Conservation (phyloP, 2,797 vertebrate species). For the Myiotriccus ornatus region DNA sequence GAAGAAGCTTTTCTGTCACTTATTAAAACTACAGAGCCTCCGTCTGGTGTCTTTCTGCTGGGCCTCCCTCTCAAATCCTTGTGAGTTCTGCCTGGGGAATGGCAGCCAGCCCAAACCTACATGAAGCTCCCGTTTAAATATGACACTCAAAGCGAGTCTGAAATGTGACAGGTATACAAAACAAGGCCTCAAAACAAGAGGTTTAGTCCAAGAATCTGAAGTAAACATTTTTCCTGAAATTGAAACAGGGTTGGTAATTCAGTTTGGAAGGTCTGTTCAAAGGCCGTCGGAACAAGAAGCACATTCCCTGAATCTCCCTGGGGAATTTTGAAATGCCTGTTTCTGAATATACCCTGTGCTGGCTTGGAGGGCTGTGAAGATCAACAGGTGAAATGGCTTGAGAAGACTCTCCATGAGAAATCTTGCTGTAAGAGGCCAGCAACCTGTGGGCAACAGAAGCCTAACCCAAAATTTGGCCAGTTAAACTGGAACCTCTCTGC, state of each 20-base stretch:
- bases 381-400: not conserved
- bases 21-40: not conserved
- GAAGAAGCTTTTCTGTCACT: not conserved
- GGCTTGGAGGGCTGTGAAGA: not conserved
- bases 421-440: not conserved
- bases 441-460: not conserved
- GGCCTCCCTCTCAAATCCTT: not conserved
- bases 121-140: not conserved
- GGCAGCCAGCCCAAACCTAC: constrained; percentile 1
- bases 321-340: not conserved
- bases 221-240: not conserved
- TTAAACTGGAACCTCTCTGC: not conserved
- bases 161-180: constrained; percentile 1
- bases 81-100: not conserved
- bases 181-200: not conserved
- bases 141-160: not conserved
- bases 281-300: not conserved
- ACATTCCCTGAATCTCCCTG: not conserved
- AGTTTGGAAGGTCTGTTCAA: not conserved
- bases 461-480: not conserved
- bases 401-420: not conserved
- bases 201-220: not conserved
- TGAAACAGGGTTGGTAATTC: not conserved
- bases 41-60: not conserved
- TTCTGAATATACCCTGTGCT: not conserved